Percentiles rank a stretch among this genome's conserved stretches.
Conservation (phyloP, 2,797 vertebrate species). For the Phylloscopus collybita region DNA sequence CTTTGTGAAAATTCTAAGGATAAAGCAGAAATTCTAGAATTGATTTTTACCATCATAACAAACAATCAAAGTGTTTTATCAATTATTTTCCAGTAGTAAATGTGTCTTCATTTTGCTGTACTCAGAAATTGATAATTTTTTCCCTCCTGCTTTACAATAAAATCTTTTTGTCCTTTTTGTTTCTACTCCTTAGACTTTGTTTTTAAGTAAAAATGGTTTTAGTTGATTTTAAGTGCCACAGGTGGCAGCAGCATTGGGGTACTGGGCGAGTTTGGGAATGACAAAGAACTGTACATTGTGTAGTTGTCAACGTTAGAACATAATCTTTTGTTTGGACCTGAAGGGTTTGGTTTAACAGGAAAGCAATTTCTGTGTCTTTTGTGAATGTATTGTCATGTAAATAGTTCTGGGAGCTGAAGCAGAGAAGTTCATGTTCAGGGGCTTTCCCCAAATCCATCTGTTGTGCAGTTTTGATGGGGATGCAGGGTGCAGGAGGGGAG, state of each 20-base stretch:
- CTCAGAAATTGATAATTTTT: neutral
- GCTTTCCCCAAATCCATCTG: neutral
- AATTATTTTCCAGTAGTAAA: neutral
- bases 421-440: neutral
- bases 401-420: neutral
- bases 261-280: neutral
- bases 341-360: neutral
- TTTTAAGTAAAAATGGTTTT: neutral
- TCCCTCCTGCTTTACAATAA: neutral
- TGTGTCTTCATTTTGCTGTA: neutral
- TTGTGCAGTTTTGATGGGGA: neutral
- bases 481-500: neutral
- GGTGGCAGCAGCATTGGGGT: neutral
- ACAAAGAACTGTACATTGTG: neutral
- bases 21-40: neutral
- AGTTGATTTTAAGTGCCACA: neutral
- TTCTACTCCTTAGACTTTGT: accelerated
- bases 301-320: accelerated
- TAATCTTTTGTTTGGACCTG: neutral
- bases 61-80: neutral
- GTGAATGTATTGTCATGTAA: neutral
- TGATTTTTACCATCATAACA: neutral
- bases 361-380: neutral
- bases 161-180: neutral
- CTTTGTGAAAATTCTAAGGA: neutral